Evolutionary conservation across 2,888 invertebrate genomes (phyloP), one percentile per base, ranked within the genome.

Genomic region (Aleiodes leptofemur): DNA sequence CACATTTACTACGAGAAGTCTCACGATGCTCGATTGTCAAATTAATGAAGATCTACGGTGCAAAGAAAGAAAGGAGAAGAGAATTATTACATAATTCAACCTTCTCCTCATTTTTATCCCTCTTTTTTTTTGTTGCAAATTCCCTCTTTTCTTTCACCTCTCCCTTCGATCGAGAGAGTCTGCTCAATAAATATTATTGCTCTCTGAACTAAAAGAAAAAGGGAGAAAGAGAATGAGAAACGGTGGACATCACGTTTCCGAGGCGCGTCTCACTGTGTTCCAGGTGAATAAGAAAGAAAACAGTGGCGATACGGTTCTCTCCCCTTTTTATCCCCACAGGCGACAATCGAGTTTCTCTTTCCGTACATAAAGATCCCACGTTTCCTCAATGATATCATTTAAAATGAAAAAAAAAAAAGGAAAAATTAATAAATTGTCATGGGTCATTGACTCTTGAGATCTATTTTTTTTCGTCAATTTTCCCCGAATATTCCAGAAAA

Each of bases 31-130:
- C 71, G 74, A 23, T 76, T 77, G 79, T 79, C 80, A 76, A 82
- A 81, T 81, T 80, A 81, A 81, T 78, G 80, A 80, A 82, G 80
- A 82, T 81, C 78, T 81, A 81, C 81, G 76, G 43, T 43, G 43
- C 9, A 9, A 43, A 7, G 43, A 9, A 9, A 9, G 9, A 11
- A 43, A 34, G 34, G 9, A 43, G 43, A 38, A 38, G 34, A 61
- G 34, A 55, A 16, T 55, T 55, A 55, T 55, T 55, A 55, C 55
- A 16, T 55, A 55, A 55, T 43, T 38, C 55, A 16, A 55, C 16
- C n/a, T 55, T 14, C 69, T 51, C 23, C 23, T 38, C 31, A 53
- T 29, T n/a, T 29, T 50, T 69, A n/a, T 69, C 53, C 23, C 69
- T 29, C 50, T 23, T 23, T 23, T 23, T 23, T 23, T 23, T 69